These are phyloP conservation scores for Yasuhikotakia modesta DNA, from an alignment of 2,797 vertebrate species.

Conservation along the genomic window DNA sequence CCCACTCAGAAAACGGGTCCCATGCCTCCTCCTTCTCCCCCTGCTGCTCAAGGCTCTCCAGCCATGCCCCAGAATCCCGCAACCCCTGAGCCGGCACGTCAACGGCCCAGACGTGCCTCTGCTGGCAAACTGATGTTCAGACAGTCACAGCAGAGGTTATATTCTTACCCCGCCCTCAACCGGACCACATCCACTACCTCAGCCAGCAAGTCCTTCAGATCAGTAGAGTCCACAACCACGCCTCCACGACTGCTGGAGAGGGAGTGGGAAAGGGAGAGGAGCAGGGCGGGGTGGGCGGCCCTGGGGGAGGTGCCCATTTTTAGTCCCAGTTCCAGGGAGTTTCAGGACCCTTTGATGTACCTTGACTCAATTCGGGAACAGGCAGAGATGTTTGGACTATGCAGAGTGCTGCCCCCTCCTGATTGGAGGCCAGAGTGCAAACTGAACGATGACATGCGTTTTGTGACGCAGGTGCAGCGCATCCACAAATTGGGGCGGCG, in stretches of 20 bases:
- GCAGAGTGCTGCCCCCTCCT: conserved; percentile 89
- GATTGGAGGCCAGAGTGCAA: conserved; percentile 99
- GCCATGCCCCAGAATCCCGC: conserved; percentile 58
- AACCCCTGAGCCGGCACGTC: conserved; percentile 83
- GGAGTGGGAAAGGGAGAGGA: conserved; percentile 78
- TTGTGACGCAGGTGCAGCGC: conserved; percentile 97
- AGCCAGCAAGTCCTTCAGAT: conserved; percentile 83
- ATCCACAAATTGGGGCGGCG: conserved; percentile 97
- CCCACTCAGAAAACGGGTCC: conserved; percentile 61
- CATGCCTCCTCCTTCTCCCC: conserved; percentile 58
- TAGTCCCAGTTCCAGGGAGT: conserved; percentile 88
- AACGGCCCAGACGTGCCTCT: conserved; percentile 89
- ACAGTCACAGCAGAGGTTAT: conserved; percentile 91
- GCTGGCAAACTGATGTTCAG: conserved; percentile 89
- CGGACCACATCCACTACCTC: conserved; percentile 88
- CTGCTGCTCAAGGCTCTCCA: conserved; percentile 62
- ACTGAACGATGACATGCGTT: conserved; percentile 98
- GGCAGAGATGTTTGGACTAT: conserved; percentile 93
- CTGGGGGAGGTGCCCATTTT: conserved; percentile 90
- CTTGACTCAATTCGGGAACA: conserved; percentile 89
- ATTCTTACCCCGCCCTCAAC: conserved; percentile 84
- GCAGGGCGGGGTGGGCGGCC: conserved; percentile 83
- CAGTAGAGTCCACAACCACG: conserved; percentile 71
- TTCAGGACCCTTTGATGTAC: conserved; percentile 96
- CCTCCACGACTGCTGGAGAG: conserved; percentile 66